phyloP scores from a whole-genome alignment of 2,888 invertebrate genomes.

The Agrochola lota region DNA sequence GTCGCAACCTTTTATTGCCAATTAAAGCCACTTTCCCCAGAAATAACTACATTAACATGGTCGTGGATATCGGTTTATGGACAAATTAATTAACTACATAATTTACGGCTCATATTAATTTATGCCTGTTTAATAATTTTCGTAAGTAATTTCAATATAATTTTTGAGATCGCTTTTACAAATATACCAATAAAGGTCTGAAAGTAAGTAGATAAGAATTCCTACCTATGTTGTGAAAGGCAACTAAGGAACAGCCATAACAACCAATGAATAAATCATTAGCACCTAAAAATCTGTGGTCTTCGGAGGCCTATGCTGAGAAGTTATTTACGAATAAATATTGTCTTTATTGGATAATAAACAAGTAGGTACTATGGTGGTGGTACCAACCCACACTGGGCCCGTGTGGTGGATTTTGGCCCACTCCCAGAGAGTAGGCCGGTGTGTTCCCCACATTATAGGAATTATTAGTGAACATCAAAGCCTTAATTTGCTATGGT shows the following conservation, averaged over 20 bases:
- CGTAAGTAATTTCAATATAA: neutral
- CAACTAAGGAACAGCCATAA: too few species aligned
- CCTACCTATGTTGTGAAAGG: neutral
- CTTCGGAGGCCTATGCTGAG: neutral
- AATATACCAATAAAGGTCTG: neutral
- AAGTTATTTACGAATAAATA: neutral
- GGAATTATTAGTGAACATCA: too few species aligned
- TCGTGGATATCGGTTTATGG: conserved; percentile 9
- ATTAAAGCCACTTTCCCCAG: conserved; percentile 45
- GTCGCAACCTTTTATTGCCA: conserved; percentile 42
- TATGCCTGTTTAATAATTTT: neutral
- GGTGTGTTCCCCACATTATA: too few species aligned
- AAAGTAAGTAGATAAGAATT: neutral
- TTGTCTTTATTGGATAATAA: neutral
- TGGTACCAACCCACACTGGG: too few species aligned
- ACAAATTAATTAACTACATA: conserved; percentile 6
- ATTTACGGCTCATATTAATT: conserved; percentile 2
- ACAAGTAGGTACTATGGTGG: too few species aligned
- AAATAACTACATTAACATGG: conserved; percentile 14
- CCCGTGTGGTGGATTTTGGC: too few species aligned
- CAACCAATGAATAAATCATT: neutral
- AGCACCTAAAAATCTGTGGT: neutral
- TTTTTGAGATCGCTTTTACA: neutral
- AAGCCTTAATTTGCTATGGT: neutral
- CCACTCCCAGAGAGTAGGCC: too few species aligned